Percentiles rank a stretch among this genome's conserved stretches.
These are phyloP conservation scores for Anagrus nilaparvatae DNA, from an alignment of 1,140 invertebrate genomes.

Conservation along the genomic window DNA sequence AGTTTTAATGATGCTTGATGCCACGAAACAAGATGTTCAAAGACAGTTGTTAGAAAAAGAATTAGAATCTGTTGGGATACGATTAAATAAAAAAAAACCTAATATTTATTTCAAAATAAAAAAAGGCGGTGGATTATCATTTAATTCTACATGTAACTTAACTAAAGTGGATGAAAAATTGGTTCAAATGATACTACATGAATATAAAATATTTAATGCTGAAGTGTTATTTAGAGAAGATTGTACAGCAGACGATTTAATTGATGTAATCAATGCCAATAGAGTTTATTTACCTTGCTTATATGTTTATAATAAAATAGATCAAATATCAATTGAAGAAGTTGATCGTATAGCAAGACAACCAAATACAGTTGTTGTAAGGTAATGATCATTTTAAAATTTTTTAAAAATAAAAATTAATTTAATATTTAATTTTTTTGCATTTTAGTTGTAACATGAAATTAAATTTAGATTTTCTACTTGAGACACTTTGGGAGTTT, in stretches of 20 bases:
- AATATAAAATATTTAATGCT: conserved; percentile 99
- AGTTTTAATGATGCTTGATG: conserved; percentile 98
- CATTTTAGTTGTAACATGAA: conserved; percentile 95
- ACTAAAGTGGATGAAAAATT: conserved; percentile 95
- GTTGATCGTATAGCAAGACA: conserved; percentile 88
- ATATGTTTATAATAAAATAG: conserved; percentile 99
- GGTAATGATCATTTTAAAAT: conserved; percentile 45
- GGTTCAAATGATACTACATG: conserved; percentile 95
- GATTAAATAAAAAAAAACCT: conserved; percentile 87
- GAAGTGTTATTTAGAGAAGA: conserved; percentile 96
- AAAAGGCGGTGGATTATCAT: conserved; percentile 97
- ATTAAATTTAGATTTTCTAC: conserved; percentile 90
- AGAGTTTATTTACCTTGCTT: conserved; percentile 94
- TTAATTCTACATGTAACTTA: conserved; percentile 90
- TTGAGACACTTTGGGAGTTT: conserved; percentile 91
- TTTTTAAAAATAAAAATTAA: not conserved
- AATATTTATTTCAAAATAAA: conserved; percentile 99
- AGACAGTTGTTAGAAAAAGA: conserved; percentile 82
- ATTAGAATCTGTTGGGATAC: conserved; percentile 91
- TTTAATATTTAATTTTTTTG: conserved; percentile 18
- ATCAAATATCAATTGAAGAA: conserved; percentile 99
- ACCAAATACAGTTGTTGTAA: conserved; percentile 88
- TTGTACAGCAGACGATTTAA: conserved; percentile 90
- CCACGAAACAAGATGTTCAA: conserved; percentile 93
- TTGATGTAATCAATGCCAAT: conserved; percentile 98